These are phyloP conservation scores for Brachionus rotundiformis DNA, from an alignment of 1,140 invertebrate species.

Conservation along the genomic window DNA sequence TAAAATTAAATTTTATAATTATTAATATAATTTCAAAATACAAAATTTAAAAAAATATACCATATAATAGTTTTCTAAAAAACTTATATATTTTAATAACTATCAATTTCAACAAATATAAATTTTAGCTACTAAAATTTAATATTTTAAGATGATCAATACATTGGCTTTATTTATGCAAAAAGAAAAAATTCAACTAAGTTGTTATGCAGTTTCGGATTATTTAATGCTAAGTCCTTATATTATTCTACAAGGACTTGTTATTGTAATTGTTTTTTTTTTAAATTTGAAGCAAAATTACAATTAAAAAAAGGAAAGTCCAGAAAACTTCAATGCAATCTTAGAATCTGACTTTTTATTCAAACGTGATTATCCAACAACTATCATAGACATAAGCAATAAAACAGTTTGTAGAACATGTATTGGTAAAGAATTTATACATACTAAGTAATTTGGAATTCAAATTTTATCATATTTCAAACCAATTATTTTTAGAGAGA, in stretches of 20 bases:
- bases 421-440: not conserved
- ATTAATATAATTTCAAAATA: too few species aligned
- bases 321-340: not conserved
- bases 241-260: constrained; percentile 8
- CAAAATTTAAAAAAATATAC: too few species aligned
- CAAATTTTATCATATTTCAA: not conserved
- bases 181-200: not conserved
- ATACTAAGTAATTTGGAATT: not conserved
- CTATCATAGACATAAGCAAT: not conserved
- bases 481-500: not conserved
- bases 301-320: not conserved
- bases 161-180: constrained; percentile 40
- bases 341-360: constrained; percentile 41
- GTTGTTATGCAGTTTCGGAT: constrained; percentile 15
- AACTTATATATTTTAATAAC: too few species aligned
- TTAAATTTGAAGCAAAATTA: not conserved
- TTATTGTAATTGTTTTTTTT: not conserved
- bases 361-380: constrained; percentile 14
- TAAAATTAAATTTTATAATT: too few species aligned
- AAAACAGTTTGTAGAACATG: constrained; percentile 43
- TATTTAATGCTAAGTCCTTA: not conserved
- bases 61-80: too few species aligned
- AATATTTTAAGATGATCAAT: constrained; percentile 51
- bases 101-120: too few species aligned
- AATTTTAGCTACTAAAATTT: too few species aligned